These are phyloP conservation scores for Epinotia bilunana DNA, from an alignment of 2,888 invertebrate species.

Conservation along the genomic window DNA sequence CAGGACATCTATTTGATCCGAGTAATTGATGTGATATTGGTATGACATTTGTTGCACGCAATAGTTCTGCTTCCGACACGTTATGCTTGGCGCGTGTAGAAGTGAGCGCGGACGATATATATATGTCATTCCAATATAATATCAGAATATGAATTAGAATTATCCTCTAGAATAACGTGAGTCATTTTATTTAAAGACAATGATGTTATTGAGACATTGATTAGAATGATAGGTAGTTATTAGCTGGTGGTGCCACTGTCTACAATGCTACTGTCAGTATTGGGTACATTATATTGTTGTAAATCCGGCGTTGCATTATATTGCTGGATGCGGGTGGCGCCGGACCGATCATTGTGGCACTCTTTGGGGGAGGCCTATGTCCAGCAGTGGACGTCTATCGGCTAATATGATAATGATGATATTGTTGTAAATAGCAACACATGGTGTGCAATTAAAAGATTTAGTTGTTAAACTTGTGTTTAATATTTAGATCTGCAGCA, in stretches of 20 bases:
- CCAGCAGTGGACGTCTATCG: no score
- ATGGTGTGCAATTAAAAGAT: neutral
- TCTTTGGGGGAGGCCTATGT: no score
- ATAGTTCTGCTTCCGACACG: neutral
- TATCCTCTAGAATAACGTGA: neutral
- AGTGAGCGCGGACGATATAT: neutral
- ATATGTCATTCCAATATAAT: neutral
- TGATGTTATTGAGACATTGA: neutral
- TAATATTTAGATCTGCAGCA: no score
- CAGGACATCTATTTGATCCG: slow-evolving; percentile 11
- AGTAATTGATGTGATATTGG: slow-evolving; percentile 2
- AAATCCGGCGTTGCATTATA: no score
- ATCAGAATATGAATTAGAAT: neutral
- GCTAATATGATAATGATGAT: no score
- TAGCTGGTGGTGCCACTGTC: no score
- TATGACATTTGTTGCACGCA: neutral
- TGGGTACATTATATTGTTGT: neutral
- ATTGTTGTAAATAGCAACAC: neutral
- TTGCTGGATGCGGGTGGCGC: no score
- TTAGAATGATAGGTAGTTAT: no score
- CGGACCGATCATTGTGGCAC: no score
- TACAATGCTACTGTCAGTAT: no score
- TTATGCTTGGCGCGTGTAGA: neutral
- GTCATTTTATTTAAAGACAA: neutral
- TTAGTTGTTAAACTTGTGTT: no score